phyloP scores from a whole-genome alignment of 1,140 invertebrate species.

The Anthonomus grandis region DNA sequence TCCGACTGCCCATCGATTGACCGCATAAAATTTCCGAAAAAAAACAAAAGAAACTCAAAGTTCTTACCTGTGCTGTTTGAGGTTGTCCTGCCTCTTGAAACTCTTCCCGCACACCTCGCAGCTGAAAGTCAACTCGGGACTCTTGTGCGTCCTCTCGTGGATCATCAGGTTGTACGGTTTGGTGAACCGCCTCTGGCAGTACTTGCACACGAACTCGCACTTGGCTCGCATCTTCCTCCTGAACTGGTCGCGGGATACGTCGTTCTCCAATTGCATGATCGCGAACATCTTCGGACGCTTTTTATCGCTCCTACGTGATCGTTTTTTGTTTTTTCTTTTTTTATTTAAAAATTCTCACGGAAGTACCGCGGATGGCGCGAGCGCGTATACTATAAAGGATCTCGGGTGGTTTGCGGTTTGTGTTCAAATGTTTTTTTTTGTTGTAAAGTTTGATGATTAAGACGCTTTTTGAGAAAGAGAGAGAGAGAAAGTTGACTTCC shows the following conservation, averaged over 20 bases:
- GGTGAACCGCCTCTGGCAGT: constrained; percentile 97
- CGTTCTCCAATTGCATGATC: constrained; percentile 85
- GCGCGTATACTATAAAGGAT: too few relatives aligned
- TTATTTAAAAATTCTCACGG: too few relatives aligned
- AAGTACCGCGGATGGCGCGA: too few relatives aligned
- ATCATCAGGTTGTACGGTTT: constrained; percentile 99
- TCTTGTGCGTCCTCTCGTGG: constrained; percentile 97
- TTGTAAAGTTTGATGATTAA: too few relatives aligned
- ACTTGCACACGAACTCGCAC: constrained; percentile 99
- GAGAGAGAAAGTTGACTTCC: too few relatives aligned
- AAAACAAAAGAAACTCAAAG: constrained; percentile 15
- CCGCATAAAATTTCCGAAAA: too few relatives aligned
- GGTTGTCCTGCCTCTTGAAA: constrained; percentile 95
- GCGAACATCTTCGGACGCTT: constrained; percentile 67
- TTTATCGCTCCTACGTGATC: constrained; percentile 21
- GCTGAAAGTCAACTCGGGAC: constrained; percentile 93
- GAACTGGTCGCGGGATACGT: constrained; percentile 85
- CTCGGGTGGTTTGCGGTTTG: too few relatives aligned
- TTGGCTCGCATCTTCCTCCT: constrained; percentile 90
- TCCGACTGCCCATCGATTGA: too few relatives aligned
- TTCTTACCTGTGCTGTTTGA: constrained; percentile 90
- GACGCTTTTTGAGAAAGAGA: too few relatives aligned
- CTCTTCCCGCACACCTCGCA: constrained; percentile 99
- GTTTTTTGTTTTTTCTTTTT: too few relatives aligned
- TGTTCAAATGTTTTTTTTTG: too few relatives aligned